These are phyloP conservation scores for Diadema setosum DNA, from an alignment of 35 echinoderm and acorn worm genomes.

Conservation along the genomic window DNA sequence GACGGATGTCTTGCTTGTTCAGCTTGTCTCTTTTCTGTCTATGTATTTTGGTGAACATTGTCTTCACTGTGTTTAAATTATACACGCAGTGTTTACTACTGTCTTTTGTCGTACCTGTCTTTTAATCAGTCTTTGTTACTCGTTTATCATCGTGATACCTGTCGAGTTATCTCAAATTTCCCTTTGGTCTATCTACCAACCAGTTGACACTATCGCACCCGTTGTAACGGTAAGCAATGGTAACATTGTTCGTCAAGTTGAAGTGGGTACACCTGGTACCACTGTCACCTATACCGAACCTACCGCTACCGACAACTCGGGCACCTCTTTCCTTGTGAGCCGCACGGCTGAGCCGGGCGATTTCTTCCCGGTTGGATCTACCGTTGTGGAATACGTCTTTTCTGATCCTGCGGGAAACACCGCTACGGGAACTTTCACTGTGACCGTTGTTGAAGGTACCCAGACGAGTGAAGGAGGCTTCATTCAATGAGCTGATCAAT, in stretches of 20 bases:
- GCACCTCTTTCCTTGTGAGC: not conserved
- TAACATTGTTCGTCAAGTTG: not conserved
- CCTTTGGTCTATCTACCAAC: not conserved
- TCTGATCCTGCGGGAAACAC: slow-evolving; percentile 48
- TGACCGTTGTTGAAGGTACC: slow-evolving; percentile 45
- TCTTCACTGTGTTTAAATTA: no score
- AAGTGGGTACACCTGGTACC: not conserved
- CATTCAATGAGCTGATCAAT: no score
- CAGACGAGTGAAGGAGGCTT: no score
- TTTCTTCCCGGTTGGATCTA: slow-evolving; percentile 32
- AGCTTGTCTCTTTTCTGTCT: not conserved
- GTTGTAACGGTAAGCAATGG: not conserved
- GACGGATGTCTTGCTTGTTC: no score
- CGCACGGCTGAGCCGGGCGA: slow-evolving; percentile 35
- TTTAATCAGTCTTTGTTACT: not conserved
- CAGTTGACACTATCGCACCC: not conserved
- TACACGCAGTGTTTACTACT: no score
- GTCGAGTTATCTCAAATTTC: not conserved
- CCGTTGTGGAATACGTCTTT: slow-evolving; percentile 39
- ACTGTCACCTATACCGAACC: slow-evolving; percentile 31
- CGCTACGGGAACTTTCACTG: slow-evolving; percentile 31
- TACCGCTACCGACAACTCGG: slow-evolving; percentile 72
- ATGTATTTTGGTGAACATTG: not conserved
- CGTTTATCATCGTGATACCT: not conserved
- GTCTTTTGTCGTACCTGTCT: not conserved